A percentile compares a stretch with the other conserved stretches of the same genome.
phyloP scores from a whole-genome alignment of 2,797 vertebrate genomes.

The Urosaurus nigricauda region DNA sequence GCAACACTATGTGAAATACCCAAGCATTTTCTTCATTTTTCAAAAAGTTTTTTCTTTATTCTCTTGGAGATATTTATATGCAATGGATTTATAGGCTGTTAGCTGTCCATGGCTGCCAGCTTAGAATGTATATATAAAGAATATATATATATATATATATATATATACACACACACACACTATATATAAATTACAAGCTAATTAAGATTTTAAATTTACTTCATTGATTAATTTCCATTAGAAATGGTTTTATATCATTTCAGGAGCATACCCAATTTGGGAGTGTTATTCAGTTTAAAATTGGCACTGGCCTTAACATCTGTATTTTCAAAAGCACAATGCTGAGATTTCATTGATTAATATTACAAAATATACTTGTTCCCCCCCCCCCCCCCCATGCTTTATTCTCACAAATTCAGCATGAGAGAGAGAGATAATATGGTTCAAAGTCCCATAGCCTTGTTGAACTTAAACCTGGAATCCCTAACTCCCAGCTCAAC shows the following conservation, averaged over 20 bases:
- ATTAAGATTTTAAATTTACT: not conserved
- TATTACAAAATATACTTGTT: not conserved
- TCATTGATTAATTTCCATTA: not conserved
- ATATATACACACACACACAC: no score
- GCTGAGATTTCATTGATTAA: not conserved
- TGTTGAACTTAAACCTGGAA: no score
- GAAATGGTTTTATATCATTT: not conserved
- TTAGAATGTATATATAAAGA: not conserved
- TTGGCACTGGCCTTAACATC: not conserved
- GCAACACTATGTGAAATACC: conserved; percentile 34
- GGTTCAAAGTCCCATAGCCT: not conserved
- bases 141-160: no score
- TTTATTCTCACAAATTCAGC: no score
- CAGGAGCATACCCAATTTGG: not conserved
- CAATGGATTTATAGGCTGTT: not conserved
- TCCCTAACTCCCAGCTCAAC: no score
- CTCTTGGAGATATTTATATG: not conserved
- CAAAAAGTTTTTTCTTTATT: not conserved
- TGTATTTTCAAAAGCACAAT: not conserved
- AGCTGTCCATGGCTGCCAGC: not conserved
- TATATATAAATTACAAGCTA: not conserved
- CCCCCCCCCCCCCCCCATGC: no score
- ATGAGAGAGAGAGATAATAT: no score
- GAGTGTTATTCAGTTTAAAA: not conserved
- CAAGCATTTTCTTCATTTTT: not conserved